Percentiles rank a stretch among this genome's conserved stretches.
Conservation (phyloP, 1,140 invertebrate species). For the Nasonia giraulti region DNA sequence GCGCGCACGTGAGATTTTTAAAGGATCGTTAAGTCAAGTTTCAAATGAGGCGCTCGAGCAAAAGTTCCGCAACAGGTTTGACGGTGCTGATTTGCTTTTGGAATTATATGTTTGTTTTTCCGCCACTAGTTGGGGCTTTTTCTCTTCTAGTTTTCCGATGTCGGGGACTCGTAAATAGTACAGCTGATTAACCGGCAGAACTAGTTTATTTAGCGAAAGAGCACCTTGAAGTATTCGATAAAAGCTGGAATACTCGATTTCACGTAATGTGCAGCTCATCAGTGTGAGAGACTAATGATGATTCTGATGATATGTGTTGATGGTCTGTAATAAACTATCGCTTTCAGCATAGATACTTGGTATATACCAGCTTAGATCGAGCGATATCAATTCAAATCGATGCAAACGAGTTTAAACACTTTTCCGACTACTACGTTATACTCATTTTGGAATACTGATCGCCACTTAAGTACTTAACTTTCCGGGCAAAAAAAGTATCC, state of each 20-base stretch:
- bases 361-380: background rate
- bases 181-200: background rate
- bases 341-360: background rate
- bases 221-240: background rate
- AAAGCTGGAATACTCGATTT: background rate
- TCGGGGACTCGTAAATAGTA: background rate
- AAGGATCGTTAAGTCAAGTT: conserved; percentile 33
- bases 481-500: background rate
- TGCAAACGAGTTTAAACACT: background rate
- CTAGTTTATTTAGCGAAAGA: too few species aligned
- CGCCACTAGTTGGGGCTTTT: background rate
- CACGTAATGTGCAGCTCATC: background rate
- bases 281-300: background rate
- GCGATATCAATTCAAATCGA: background rate
- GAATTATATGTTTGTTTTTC: background rate
- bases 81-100: background rate
- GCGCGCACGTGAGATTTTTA: background rate
- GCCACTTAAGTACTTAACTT: background rate
- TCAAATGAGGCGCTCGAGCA: conserved; percentile 12
- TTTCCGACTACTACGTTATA: background rate
- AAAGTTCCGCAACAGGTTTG: conserved; percentile 36
- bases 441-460: background rate
- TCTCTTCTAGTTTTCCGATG: background rate
- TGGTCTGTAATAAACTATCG: background rate
- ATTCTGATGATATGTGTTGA: background rate